A percentile compares a stretch with the other conserved stretches of the same genome.
phyloP scores from a whole-genome alignment of 2,888 invertebrate genomes.

The Synanthedon andrenaeformis region DNA sequence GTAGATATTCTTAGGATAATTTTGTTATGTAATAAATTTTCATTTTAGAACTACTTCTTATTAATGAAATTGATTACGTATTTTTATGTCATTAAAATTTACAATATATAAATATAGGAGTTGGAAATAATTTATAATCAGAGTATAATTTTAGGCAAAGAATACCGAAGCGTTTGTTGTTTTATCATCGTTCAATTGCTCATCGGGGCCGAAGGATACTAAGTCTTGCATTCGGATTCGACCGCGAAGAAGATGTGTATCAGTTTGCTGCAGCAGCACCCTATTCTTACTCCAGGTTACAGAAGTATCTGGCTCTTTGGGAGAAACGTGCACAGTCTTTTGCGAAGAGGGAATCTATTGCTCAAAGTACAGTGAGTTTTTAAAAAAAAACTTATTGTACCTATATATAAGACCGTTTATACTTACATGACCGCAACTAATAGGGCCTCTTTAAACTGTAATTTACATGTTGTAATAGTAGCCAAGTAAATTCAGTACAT shows the following conservation, averaged over 20 bases:
- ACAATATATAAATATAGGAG: no score
- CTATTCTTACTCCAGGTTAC: conserved; percentile 93
- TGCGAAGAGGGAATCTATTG: conserved; percentile 79
- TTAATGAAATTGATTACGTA: no score
- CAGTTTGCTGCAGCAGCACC: conserved; percentile 95
- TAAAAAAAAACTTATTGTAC: neutral
- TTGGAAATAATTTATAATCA: no score
- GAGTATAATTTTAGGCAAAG: conserved; percentile 72
- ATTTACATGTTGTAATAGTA: no score
- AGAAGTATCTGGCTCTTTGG: conserved; percentile 82
- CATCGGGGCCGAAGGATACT: conserved; percentile 93
- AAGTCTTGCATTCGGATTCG: conserved; percentile 94
- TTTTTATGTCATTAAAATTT: no score
- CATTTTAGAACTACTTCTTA: no score
- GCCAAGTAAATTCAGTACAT: no score
- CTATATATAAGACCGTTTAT: neutral
- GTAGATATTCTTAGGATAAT: no score
- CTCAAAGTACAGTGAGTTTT: conserved; percentile 70
- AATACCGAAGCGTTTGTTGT: conserved; percentile 84
- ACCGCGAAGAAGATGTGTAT: conserved; percentile 93
- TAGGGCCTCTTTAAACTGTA: no score
- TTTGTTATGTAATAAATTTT: no score
- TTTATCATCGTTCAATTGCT: conserved; percentile 89
- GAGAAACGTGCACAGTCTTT: conserved; percentile 74
- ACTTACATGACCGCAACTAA: no score